A percentile compares a stretch with the other conserved stretches of the same genome.
These are phyloP conservation scores for Hypotaenidia philippensis DNA, from an alignment of 2,797 vertebrate genomes.

Conservation along the genomic window DNA sequence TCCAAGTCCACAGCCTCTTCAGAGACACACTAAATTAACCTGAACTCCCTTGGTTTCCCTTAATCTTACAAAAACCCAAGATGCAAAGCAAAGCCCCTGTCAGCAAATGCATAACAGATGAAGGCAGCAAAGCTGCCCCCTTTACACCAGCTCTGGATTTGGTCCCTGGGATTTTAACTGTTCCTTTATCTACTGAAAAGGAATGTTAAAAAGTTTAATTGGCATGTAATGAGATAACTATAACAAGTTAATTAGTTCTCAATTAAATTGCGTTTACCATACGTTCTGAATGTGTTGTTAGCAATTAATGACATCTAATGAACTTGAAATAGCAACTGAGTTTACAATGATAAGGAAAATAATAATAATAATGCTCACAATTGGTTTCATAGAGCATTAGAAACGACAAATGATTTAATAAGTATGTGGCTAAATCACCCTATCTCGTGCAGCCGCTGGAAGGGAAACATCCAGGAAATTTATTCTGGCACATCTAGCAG, in stretches of 20 bases:
- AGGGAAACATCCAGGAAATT: conserved; percentile 14
- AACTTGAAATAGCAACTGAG: conserved; percentile 60
- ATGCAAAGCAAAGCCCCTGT: background rate
- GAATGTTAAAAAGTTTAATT: conserved; percentile 80
- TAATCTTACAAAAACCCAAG: background rate
- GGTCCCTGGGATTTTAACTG: conserved; percentile 40
- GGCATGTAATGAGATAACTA: conserved; percentile 80
- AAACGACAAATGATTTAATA: conserved; percentile 13
- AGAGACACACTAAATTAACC: conserved; percentile 34
- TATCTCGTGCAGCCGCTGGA: background rate
- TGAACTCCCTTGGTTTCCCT: conserved; percentile 28
- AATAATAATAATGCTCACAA: background rate
- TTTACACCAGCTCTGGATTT: background rate
- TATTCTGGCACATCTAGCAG: background rate
- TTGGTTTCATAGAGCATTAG: background rate
- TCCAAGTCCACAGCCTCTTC: background rate
- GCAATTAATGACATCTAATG: conserved; percentile 79
- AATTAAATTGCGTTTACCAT: conserved; percentile 80
- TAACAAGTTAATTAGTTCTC: conserved; percentile 82
- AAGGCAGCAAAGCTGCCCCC: background rate
- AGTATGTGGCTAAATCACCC: background rate
- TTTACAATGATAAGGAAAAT: conserved; percentile 50
- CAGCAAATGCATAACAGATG: background rate
- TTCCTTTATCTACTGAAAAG: conserved; percentile 77
- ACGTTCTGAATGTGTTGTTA: conserved; percentile 70